These are phyloP conservation scores for Neotoma lepida DNA, from an alignment of 2,113 vertebrate genomes.

Conservation along the genomic window DNA sequence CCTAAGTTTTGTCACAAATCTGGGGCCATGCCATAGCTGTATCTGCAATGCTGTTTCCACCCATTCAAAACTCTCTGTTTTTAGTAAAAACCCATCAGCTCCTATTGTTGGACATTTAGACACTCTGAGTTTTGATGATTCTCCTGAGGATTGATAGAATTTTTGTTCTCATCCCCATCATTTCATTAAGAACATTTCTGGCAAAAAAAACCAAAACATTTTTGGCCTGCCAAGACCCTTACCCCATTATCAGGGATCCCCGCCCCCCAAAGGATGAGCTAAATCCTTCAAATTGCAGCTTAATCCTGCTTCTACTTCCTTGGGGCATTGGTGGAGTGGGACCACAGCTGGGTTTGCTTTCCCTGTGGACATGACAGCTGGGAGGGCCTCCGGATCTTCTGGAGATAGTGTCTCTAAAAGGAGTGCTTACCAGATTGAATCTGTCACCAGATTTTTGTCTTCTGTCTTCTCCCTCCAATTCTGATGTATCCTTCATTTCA, in stretches of 20 bases:
- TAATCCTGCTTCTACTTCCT: slow-evolving; percentile 52
- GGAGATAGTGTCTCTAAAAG: not conserved
- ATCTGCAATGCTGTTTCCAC: not conserved
- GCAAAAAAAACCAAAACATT: slow-evolving; percentile 42
- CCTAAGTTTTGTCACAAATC: not conserved
- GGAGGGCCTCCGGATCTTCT: not conserved
- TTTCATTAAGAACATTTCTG: slow-evolving; percentile 51
- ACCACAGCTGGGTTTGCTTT: slow-evolving; percentile 56
- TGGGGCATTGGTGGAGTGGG: not conserved
- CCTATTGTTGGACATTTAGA: not conserved
- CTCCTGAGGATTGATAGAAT: not conserved
- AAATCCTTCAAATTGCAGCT: slow-evolving; percentile 54
- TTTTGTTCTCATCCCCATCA: not conserved
- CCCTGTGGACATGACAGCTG: not conserved
- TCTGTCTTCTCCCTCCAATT: not conserved
- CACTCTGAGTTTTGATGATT: not conserved
- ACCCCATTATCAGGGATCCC: not conserved
- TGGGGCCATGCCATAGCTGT: not conserved
- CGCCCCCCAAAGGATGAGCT: not conserved
- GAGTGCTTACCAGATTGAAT: not conserved
- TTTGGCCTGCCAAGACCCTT: not conserved
- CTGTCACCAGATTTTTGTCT: not conserved
- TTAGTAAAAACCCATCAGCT: not conserved
- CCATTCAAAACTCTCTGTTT: not conserved
- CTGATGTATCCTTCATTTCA: not conserved